Percentiles rank a stretch among this genome's conserved stretches.
phyloP scores from a whole-genome alignment of 2,888 invertebrate genomes.

The Lochmaea capreae region DNA sequence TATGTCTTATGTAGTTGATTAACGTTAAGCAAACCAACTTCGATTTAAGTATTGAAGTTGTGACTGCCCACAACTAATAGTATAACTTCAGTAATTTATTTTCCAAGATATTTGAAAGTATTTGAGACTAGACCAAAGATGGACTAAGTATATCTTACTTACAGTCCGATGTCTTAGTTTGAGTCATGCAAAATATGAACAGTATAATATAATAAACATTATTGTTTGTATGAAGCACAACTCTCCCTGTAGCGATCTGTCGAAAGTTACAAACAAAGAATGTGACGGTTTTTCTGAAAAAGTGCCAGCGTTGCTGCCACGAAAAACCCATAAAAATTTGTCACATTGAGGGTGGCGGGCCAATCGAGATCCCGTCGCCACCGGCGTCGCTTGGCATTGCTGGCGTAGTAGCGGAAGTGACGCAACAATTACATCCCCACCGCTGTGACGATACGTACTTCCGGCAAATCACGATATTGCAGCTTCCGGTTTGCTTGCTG shows the following conservation, averaged over 20 bases:
- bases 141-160: too few species aligned
- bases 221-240: background rate
- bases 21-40: too few species aligned
- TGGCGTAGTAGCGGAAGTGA: slow-evolving; percentile 47
- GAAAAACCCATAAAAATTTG: slow-evolving; percentile 64
- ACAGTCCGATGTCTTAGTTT: too few species aligned
- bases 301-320: slow-evolving; percentile 45
- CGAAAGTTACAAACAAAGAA: slow-evolving; percentile 24
- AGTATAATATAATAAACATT: too few species aligned
- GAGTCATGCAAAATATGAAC: too few species aligned
- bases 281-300: slow-evolving; percentile 52
- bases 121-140: too few species aligned
- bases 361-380: slow-evolving; percentile 45
- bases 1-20: too few species aligned
- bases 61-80: too few species aligned
- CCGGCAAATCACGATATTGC: slow-evolving; percentile 55
- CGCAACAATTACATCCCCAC: slow-evolving; percentile 62
- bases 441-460: slow-evolving; percentile 63
- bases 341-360: slow-evolving; percentile 59
- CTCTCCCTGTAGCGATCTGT: slow-evolving; percentile 13
- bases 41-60: too few species aligned
- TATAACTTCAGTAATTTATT: too few species aligned
- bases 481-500: slow-evolving; percentile 54
- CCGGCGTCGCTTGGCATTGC: slow-evolving; percentile 39
- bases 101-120: too few species aligned